A percentile compares a stretch with the other conserved stretches of the same genome.
These are phyloP conservation scores for Hippocampus mohnikei DNA, from an alignment of 2,113 vertebrate species.

Conservation along the genomic window DNA sequence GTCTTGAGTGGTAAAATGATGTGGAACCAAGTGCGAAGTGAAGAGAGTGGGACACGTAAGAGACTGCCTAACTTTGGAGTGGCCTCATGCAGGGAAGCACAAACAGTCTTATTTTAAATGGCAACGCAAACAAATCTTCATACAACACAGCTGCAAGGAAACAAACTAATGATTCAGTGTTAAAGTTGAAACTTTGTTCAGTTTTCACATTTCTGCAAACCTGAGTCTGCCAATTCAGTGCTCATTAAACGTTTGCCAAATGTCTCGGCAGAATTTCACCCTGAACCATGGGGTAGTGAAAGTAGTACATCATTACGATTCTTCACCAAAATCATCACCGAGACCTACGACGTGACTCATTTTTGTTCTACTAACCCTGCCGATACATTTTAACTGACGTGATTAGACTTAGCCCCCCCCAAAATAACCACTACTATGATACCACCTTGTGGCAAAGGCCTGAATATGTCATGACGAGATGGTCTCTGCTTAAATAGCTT, in stretches of 20 bases:
- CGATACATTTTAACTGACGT: not conserved
- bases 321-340: not conserved
- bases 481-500: not conserved
- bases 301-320: not conserved
- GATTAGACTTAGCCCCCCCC: not conserved
- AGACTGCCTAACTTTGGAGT: not conserved
- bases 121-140: not conserved
- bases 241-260: not conserved
- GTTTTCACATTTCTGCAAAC: not conserved
- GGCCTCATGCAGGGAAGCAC: not conserved
- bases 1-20: slow-evolving; percentile 35
- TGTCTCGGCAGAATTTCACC: not conserved
- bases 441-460: slow-evolving; percentile 28
- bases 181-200: not conserved
- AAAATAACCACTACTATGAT: slow-evolving; percentile 7
- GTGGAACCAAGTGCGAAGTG: slow-evolving; percentile 61
- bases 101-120: not conserved
- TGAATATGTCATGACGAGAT: not conserved
- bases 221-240: not conserved
- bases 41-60: slow-evolving; percentile 25
- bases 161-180: not conserved
- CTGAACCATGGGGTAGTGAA: not conserved
- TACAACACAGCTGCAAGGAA: not conserved
- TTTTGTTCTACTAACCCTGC: no score
- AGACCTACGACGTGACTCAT: not conserved